These are phyloP conservation scores for Drosophila gunungcola DNA, from an alignment of 1,140 invertebrate genomes.

Conservation along the genomic window DNA sequence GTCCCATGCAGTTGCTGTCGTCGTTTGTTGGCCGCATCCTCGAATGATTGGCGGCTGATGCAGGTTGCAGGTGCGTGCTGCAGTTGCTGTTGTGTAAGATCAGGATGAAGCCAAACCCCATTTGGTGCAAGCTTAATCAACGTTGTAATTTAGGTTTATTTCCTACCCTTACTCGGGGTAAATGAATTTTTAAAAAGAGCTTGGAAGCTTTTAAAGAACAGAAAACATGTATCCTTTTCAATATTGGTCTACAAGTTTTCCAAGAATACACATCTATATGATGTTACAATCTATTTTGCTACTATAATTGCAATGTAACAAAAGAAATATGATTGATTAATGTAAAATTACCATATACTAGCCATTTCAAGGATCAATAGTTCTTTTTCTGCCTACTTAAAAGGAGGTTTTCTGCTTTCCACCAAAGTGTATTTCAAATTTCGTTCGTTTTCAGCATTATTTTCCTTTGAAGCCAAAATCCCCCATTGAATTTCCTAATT, in stretches of 20 bases:
- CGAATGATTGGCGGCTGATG: constrained; percentile 39
- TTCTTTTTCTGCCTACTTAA: neutral
- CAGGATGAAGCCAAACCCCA: constrained; percentile 17
- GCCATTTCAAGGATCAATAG: neutral
- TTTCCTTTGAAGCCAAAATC: constrained; percentile 5
- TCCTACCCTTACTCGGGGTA: neutral
- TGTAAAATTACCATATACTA: no score
- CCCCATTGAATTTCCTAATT: constrained; percentile 31
- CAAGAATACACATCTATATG: no score
- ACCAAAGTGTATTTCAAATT: neutral
- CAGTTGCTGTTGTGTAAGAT: constrained; percentile 48
- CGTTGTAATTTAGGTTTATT: constrained; percentile 38
- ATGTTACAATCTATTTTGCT: no score
- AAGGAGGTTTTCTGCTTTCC: neutral
- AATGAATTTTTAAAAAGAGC: neutral
- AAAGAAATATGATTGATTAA: no score
- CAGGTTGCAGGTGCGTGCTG: constrained; percentile 31
- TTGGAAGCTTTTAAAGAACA: no score
- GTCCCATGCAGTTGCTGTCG: constrained; percentile 37
- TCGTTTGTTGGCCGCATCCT: constrained; percentile 24
- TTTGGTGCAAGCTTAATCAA: constrained; percentile 50
- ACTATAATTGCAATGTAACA: no score
- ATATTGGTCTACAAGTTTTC: no score
- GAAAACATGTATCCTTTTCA: no score
- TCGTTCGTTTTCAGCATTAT: neutral